These are phyloP conservation scores for Drosophila testacea DNA, from an alignment of 2,888 invertebrate genomes.

Conservation along the genomic window DNA sequence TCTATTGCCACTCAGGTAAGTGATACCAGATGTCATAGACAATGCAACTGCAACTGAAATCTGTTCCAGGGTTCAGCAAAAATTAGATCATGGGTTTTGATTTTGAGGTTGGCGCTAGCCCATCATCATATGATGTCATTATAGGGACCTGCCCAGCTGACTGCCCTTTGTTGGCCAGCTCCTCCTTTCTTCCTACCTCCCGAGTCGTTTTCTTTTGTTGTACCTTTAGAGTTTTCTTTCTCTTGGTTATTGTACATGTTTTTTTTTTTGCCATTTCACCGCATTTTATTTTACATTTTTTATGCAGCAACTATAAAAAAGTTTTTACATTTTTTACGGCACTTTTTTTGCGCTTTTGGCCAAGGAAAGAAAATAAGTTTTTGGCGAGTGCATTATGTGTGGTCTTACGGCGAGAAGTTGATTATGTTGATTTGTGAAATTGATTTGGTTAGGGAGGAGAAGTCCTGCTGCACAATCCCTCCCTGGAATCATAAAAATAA, in stretches of 20 bases:
- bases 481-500: constrained; percentile 48
- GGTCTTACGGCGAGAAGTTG: constrained; percentile 75
- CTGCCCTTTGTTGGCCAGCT: constrained; percentile 48
- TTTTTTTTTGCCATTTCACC: constrained; percentile 59
- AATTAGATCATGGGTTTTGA: constrained; percentile 78
- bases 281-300: constrained; percentile 77
- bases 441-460: constrained; percentile 53
- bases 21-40: constrained; percentile 45
- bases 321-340: constrained; percentile 79
- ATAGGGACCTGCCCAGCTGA: constrained; percentile 58
- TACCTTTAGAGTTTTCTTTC: constrained; percentile 41
- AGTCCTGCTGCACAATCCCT: constrained; percentile 25
- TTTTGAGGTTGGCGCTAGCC: constrained; percentile 59
- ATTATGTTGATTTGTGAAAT: constrained; percentile 82
- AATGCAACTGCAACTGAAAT: constrained; percentile 36
- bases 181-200: not conserved
- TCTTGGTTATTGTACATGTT: constrained; percentile 15
- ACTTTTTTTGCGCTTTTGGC: constrained; percentile 60
- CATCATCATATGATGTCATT: constrained; percentile 69
- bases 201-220: constrained; percentile 56
- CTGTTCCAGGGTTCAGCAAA: constrained; percentile 49
- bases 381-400: constrained; percentile 74
- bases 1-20: constrained; percentile 36
- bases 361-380: constrained; percentile 67
- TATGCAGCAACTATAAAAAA: constrained; percentile 77